These are phyloP conservation scores for Corythaixoides concolor DNA, from an alignment of 2,113 vertebrate genomes.

Conservation along the genomic window DNA sequence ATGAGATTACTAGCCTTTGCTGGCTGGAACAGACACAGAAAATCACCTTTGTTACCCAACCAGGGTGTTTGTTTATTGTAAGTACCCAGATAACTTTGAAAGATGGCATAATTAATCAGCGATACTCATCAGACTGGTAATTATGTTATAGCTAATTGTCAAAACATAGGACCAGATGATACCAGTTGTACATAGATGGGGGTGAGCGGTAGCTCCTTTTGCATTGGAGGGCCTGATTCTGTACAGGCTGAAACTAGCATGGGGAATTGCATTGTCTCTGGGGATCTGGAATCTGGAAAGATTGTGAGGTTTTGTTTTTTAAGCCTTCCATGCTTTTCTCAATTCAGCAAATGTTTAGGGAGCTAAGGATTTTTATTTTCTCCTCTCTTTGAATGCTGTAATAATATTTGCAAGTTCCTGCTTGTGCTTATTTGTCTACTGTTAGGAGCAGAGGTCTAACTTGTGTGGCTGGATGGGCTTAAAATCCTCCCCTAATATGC, in stretches of 20 bases:
- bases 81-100: slow-evolving; percentile 46
- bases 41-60: slow-evolving; percentile 24
- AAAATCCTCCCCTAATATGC: neutral
- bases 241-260: neutral
- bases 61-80: slow-evolving; percentile 51
- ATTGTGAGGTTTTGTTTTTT: neutral
- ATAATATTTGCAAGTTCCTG: neutral
- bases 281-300: neutral
- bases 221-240: neutral
- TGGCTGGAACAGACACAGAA: neutral
- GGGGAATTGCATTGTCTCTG: neutral
- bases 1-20: neutral
- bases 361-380: neutral
- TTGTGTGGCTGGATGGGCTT: neutral
- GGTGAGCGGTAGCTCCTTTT: neutral
- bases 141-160: slow-evolving; percentile 55
- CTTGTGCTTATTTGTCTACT: neutral
- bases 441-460: neutral
- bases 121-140: slow-evolving; percentile 50
- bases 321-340: neutral
- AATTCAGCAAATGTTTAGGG: neutral
- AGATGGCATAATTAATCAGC: slow-evolving; percentile 57
- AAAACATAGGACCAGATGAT: slow-evolving; percentile 49
- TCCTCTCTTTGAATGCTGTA: neutral
- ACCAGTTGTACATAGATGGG: neutral